These are phyloP conservation scores for Lasioglossum zephyrum DNA, from an alignment of 2,888 invertebrate genomes.

Conservation along the genomic window DNA sequence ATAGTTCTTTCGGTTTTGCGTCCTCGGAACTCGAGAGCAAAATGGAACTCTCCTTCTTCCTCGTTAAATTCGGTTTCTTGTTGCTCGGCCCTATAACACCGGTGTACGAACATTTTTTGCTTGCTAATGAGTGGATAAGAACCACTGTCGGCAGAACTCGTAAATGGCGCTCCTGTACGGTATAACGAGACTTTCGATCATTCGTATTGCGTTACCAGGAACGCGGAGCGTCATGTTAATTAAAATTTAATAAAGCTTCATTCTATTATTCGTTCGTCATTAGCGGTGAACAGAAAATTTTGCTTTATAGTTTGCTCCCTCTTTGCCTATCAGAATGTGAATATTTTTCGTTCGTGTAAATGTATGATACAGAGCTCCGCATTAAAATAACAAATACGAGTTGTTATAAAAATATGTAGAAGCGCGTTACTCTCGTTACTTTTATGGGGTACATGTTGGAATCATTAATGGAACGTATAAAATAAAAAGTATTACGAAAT, in stretches of 20 bases:
- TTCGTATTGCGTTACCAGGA: background rate
- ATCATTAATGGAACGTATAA: background rate
- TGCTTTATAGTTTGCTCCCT: background rate
- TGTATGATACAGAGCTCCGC: background rate
- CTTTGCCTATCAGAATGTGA: background rate
- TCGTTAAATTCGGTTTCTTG: background rate
- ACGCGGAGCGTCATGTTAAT: background rate
- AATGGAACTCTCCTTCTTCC: conserved; percentile 11
- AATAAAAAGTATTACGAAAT: background rate
- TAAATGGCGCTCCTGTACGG: background rate
- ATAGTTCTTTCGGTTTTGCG: background rate
- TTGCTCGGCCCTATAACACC: conserved; percentile 3
- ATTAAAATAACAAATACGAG: background rate
- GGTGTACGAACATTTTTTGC: background rate
- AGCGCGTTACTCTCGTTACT: background rate
- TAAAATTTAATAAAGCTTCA: background rate
- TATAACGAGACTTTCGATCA: background rate
- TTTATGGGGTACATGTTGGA: background rate
- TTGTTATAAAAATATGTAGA: background rate
- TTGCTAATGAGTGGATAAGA: conserved; percentile 4
- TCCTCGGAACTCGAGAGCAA: conserved; percentile 10
- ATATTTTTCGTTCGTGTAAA: background rate
- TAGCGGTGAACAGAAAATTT: background rate
- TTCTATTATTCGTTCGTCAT: conserved; percentile 1
- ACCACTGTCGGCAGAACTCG: background rate